A percentile compares a stretch with the other conserved stretches of the same genome.
phyloP scores from a whole-genome alignment of 2,888 invertebrate species.

The Cepaea hortensis region DNA sequence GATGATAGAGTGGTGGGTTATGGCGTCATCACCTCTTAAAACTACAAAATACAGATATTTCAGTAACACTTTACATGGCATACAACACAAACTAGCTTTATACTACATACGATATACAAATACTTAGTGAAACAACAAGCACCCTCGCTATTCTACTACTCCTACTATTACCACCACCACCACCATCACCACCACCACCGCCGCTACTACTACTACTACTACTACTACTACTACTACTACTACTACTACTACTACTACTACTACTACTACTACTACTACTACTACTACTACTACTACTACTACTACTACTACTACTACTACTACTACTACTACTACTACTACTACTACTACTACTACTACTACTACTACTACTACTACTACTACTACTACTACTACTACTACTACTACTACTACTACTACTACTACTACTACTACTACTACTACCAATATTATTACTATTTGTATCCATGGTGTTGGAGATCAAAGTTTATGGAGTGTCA shows the following conservation, averaged over 20 bases:
- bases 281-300: slow-evolving; percentile 34
- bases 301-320: slow-evolving; percentile 38
- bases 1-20: too few relatives aligned
- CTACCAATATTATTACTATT: too few relatives aligned
- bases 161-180: too few relatives aligned
- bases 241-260: slow-evolving; percentile 35
- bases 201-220: slow-evolving; percentile 34
- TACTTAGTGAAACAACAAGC: too few relatives aligned
- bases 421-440: slow-evolving; percentile 10
- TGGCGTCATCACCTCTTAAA: too few relatives aligned
- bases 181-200: slow-evolving; percentile 5
- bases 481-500: too few relatives aligned
- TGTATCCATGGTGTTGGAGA: too few relatives aligned
- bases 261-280: slow-evolving; percentile 35
- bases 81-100: too few relatives aligned
- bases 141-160: too few relatives aligned
- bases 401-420: slow-evolving; percentile 14
- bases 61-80: too few relatives aligned
- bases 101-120: too few relatives aligned
- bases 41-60: too few relatives aligned
- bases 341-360: slow-evolving; percentile 23
- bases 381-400: slow-evolving; percentile 27
- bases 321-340: slow-evolving; percentile 30
- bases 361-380: slow-evolving; percentile 32
- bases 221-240: slow-evolving; percentile 31